Evolutionary conservation across 2,888 invertebrate genomes (phyloP).

Genomic region (Drosophila mulleri): DNA sequence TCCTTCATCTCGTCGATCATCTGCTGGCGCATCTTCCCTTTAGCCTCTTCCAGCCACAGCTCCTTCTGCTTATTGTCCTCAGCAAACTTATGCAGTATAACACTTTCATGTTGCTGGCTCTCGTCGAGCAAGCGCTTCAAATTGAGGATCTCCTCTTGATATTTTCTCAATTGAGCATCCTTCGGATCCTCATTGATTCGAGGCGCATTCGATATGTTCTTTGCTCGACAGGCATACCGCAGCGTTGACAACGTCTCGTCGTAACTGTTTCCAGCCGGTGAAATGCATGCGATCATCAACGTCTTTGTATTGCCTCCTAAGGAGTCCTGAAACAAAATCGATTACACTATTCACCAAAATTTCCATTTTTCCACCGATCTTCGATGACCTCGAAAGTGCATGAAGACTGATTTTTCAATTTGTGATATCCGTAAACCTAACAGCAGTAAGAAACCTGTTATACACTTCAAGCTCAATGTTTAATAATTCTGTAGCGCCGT

Average conservation of each 20-base stretch:
- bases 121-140: constrained; percentile 84
- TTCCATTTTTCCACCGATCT: no score
- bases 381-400: no score
- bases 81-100: not conserved
- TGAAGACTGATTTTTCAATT: no score
- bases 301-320: constrained; percentile 95
- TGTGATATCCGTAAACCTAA: no score
- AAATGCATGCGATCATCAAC: constrained; percentile 94
- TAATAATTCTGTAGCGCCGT: no score
- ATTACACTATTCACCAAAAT: no score
- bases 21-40: constrained; percentile 71
- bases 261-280: constrained; percentile 93
- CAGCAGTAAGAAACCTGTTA: no score
- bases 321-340: constrained; percentile 87
- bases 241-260: constrained; percentile 93
- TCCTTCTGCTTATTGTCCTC: constrained; percentile 16
- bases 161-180: constrained; percentile 93
- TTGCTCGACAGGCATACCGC: constrained; percentile 93
- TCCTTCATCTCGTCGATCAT: constrained; percentile 82
- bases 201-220: constrained; percentile 94
- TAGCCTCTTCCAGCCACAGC: constrained; percentile 85
- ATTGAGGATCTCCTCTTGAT: constrained; percentile 92
- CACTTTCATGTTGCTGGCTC: constrained; percentile 39
- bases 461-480: no score
- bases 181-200: constrained; percentile 96